Conservation (phyloP, 2,797 vertebrate species). For the Salmo trutta region DNA sequence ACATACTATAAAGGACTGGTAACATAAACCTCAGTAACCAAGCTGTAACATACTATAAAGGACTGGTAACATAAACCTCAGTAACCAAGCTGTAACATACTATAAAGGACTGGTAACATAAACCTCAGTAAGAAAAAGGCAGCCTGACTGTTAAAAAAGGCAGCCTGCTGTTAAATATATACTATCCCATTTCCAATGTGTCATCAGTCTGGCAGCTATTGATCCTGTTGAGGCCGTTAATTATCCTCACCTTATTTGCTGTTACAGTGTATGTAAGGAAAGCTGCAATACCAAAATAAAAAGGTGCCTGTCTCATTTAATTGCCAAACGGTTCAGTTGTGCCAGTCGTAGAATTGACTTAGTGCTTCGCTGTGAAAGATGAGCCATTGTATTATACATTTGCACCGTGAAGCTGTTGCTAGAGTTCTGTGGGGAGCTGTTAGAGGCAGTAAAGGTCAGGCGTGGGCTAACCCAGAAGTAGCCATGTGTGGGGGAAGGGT, state of each 20-base stretch:
- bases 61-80: too few species aligned
- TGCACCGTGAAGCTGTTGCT: slow-evolving; percentile 34
- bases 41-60: too few species aligned
- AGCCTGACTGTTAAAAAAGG: too few species aligned
- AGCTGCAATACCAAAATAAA: slow-evolving; percentile 40
- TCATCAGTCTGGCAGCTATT: slow-evolving; percentile 55
- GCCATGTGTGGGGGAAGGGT: slow-evolving; percentile 13
- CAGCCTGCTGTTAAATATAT: slow-evolving; percentile 2
- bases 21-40: too few species aligned
- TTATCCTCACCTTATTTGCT: slow-evolving; percentile 26
- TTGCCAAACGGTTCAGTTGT: slow-evolving; percentile 34
- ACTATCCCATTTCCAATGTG: slow-evolving; percentile 25
- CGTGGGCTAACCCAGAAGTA: slow-evolving; percentile 38
- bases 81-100: too few species aligned
- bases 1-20: too few species aligned
- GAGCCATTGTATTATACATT: slow-evolving; percentile 52
- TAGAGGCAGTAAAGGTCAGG: slow-evolving; percentile 47
- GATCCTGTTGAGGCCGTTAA: slow-evolving; percentile 28
- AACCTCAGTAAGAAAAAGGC: slow-evolving; percentile 9
- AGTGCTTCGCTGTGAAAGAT: slow-evolving; percentile 44
- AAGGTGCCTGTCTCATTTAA: slow-evolving; percentile 41
- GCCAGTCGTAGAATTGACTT: slow-evolving; percentile 46
- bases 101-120: too few species aligned
- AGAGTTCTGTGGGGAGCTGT: slow-evolving; percentile 30
- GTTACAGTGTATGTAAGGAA: slow-evolving; percentile 16